Percentiles rank a stretch among this genome's conserved stretches.
phyloP scores from a whole-genome alignment of 2,888 invertebrate genomes.

The Minunthozetes semirufus region DNA sequence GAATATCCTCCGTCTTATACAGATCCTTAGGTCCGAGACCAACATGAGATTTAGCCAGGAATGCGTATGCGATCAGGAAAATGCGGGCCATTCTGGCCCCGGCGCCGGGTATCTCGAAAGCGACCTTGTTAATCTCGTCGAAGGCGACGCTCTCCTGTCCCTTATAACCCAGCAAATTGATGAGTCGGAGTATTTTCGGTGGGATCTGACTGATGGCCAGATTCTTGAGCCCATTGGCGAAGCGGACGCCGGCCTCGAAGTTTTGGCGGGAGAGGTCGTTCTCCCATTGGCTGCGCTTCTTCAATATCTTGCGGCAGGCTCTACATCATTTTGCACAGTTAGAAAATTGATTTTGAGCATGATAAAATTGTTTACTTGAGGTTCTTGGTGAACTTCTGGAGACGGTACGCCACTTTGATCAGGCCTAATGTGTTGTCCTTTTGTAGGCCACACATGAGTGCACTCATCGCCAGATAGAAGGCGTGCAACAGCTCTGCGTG shows the following conservation, averaged over 20 bases:
- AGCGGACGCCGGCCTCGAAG: constrained; percentile 15
- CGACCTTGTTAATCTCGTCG: constrained; percentile 8
- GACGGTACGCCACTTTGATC: constrained; percentile 33
- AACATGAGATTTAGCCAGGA: constrained; percentile 1
- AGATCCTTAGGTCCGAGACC: constrained; percentile 12
- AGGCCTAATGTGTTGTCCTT: constrained; percentile 22
- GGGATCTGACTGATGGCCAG: constrained; percentile 13
- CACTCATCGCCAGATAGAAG: constrained; percentile 11
- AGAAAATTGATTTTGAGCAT: no score
- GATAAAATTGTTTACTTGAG: constrained; percentile 32
- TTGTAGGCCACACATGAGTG: constrained; percentile 18
- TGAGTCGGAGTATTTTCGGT: not conserved
- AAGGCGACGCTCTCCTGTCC: constrained; percentile 7
- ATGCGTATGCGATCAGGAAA: constrained; percentile 12
- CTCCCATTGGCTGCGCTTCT: constrained; percentile 2
- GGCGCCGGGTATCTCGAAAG: constrained; percentile 10
- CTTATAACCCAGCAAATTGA: constrained; percentile 6
- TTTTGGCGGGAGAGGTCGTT: not conserved
- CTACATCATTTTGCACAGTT: not conserved
- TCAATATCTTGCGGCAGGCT: not conserved
- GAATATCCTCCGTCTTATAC: not conserved
- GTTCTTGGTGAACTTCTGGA: constrained; percentile 9
- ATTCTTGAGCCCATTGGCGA: constrained; percentile 16
- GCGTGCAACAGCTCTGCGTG: constrained; percentile 33
- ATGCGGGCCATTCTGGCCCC: not conserved